Percentiles rank a stretch among this genome's conserved stretches.
Conservation (phyloP, 2,113 vertebrate species). For the Benitochromis conjunctus region DNA sequence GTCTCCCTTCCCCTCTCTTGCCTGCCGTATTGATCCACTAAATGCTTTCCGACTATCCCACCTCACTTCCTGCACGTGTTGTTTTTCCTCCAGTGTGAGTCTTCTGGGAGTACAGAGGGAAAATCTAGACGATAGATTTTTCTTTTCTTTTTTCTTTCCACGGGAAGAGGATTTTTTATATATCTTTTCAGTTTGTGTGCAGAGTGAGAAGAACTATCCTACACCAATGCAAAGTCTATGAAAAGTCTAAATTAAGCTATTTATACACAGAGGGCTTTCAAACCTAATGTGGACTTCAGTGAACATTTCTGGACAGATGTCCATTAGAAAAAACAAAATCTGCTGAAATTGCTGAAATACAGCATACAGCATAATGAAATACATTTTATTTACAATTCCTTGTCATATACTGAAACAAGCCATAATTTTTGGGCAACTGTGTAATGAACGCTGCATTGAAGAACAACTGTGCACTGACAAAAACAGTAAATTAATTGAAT, state of each 20-base stretch:
- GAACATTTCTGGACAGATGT: neutral
- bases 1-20: conserved; percentile 56
- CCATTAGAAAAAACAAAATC: neutral
- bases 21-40: conserved; percentile 72
- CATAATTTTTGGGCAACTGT: neutral
- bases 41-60: conserved; percentile 71
- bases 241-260: neutral
- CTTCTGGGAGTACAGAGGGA: conserved; percentile 71
- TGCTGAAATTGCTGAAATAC: neutral
- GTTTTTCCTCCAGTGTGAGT: conserved; percentile 67
- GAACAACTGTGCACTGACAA: neutral
- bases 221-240: neutral
- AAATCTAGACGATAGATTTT: conserved; percentile 73
- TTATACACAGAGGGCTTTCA: neutral
- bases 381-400: neutral
- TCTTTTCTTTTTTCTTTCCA: neutral
- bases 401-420: neutral
- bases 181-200: neutral
- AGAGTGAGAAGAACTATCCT: neutral
- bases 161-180: neutral
- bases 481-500: neutral
- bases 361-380: neutral
- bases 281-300: neutral
- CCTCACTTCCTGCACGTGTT: conserved; percentile 78
- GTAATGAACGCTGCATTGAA: neutral